phyloP scores from a whole-genome alignment of 1,140 invertebrate genomes.

The Magallana angulata region DNA sequence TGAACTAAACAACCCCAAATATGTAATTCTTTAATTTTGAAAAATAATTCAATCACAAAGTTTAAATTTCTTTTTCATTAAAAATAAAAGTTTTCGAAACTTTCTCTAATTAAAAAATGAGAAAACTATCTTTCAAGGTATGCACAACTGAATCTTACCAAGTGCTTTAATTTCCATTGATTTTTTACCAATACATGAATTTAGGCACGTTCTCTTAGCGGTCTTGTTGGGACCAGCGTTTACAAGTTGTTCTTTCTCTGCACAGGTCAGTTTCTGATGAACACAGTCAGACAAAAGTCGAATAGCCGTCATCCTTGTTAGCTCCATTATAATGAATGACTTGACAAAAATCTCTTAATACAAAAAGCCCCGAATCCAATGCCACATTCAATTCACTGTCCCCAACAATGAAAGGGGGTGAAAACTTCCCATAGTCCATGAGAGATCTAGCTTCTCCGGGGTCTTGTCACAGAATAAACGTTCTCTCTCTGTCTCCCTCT shows the following conservation, averaged over 20 bases:
- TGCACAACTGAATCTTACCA: conserved; percentile 18
- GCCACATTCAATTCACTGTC: conserved; percentile 9
- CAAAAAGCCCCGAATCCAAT: background rate
- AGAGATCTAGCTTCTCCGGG: background rate
- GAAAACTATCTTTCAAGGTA: too few relatives aligned
- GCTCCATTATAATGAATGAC: conserved; percentile 44
- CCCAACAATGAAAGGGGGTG: background rate
- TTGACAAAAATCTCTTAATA: conserved; percentile 21
- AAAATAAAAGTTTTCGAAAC: too few relatives aligned
- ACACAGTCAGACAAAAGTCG: conserved; percentile 48
- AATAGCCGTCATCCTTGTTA: conserved; percentile 45
- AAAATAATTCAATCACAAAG: too few relatives aligned
- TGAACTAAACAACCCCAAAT: too few relatives aligned
- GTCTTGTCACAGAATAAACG: conserved; percentile 2
- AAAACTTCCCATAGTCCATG: conserved; percentile 13
- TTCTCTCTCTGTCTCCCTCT: background rate
- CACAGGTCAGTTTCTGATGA: conserved; percentile 46
- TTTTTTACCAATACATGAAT: conserved; percentile 39
- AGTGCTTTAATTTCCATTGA: conserved; percentile 10
- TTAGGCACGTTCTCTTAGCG: background rate
- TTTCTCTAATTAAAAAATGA: too few relatives aligned
- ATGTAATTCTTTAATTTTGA: too few relatives aligned
- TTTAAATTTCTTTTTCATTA: too few relatives aligned
- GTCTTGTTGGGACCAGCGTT: background rate
- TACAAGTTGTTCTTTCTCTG: conserved; percentile 13